These are phyloP conservation scores for Fragum whitleyi DNA, from an alignment of 2,888 invertebrate species.

Conservation along the genomic window DNA sequence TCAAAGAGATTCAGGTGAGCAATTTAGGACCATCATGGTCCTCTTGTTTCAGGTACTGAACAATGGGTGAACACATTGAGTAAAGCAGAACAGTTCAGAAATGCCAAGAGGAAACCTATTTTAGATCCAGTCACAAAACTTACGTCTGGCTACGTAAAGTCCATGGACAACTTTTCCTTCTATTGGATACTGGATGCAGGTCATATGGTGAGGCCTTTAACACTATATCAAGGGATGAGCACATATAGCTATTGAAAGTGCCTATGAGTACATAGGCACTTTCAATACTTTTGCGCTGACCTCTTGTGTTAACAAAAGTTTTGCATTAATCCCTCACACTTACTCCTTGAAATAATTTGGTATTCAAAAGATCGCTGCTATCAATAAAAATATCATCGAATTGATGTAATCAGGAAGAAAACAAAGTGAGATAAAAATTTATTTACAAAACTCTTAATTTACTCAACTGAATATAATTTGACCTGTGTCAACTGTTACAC, in stretches of 20 bases:
- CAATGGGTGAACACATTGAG: constrained; percentile 91
- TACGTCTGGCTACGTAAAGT: constrained; percentile 91
- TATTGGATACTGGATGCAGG: constrained; percentile 93
- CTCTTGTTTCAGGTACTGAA: constrained; percentile 89
- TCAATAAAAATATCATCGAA: too few relatives aligned
- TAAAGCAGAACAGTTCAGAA: constrained; percentile 88
- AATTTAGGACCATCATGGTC: too few relatives aligned
- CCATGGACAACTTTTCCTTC: constrained; percentile 89
- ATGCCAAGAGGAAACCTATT: constrained; percentile 87
- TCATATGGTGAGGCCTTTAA: constrained; percentile 89
- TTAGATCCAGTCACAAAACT: constrained; percentile 87
- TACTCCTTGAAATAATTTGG: background rate
- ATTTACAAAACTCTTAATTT: too few relatives aligned
- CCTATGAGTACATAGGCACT: too few relatives aligned
- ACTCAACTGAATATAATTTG: too few relatives aligned
- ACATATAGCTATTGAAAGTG: too few relatives aligned
- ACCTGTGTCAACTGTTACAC: too few relatives aligned
- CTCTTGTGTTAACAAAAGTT: background rate
- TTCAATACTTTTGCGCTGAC: background rate
- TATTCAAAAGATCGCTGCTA: too few relatives aligned
- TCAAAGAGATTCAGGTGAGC: too few relatives aligned
- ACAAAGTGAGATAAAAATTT: too few relatives aligned
- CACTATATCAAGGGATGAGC: too few relatives aligned
- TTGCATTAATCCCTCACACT: background rate
- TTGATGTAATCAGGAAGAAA: too few relatives aligned